Base-by-base conservation (phyloP, 2,888 invertebrate genomes). In the Drosophila meridionalis region DNA sequence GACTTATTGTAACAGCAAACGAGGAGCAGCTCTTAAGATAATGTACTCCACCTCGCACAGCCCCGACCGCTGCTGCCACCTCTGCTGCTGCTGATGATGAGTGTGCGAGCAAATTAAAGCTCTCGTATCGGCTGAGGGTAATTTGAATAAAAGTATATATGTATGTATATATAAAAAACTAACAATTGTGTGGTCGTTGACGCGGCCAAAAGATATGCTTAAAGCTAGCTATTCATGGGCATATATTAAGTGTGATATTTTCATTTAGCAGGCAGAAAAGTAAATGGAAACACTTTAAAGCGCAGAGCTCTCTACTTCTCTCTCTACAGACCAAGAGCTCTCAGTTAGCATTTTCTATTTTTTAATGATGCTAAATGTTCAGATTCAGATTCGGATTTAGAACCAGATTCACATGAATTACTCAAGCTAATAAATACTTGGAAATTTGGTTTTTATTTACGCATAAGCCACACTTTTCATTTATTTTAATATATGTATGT, bases 1-100 rank as follows among this genome's bases (percentile, higher is more conserved):
- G 85, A 87, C 85, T 87, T 87, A 85, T 87, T 84, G 85, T 87
- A 70, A 66, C 69, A 70, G 80, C 69, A 73, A 72, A 78, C 60
- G 73, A 76, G 62, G 59, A 67, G 80, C 82, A 60, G 74, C 85
- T 74, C 78, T 84, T 84, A 76, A 89, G 89, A 85, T 89, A 85
- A 89, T 89, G 85, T 87, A 66, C 82, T 71, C 75, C 70, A 45
- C 55, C 69, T 34, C 50, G 5, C 47, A 28, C 30, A 28, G 7
- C 4, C 47, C 30, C 47, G 2, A 12, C 12, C 28, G 47, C 28
- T 28, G 28, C 47, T 6, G 9, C n/a, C 20, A 26, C 26, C 2
- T 20, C 20, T 12, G 14, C 28, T 45, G 26, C 43, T 20, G 45
- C 45, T 28, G 28, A 74, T 72, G 74, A 67, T 69, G 82, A 79